Base-by-base conservation (phyloP, 2,888 invertebrate species). In the Ctenicera cuprea region DNA sequence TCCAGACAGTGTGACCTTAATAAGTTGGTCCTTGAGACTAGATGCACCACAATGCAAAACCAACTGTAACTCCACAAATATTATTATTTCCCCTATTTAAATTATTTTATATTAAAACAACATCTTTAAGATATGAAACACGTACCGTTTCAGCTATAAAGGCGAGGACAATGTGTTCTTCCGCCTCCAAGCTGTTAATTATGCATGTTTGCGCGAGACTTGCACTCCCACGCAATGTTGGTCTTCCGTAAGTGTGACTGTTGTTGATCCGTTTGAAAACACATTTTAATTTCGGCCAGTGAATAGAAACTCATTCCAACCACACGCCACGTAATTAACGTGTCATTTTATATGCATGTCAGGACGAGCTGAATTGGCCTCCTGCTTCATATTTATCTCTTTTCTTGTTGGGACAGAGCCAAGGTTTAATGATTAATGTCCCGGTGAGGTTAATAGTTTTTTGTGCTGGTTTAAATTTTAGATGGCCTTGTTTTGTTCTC, bases 311-410 rank as follows among this genome's bases (percentile, higher is more conserved):
- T 66, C 65, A 57, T 71, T 66, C 43, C 38, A 37, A 22, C 41
- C 41, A 37, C 45, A 30, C 22, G 22, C 48, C 50, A 12, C 54
- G 59, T 61, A 71, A 71, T 66, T 66, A 71, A 59, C 71, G 48
- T 20, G 65, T 71, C 71, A 50, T 71, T 65, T 71, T 66, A 48
- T 66, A 71, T 71, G 65, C 71, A 71, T 59, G 71, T 65, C 64
- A 33, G 30, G 57, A 45, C n/a, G 38, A 59, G 71, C 30, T 71
- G 64, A 71, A 71, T 45, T 30, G 30, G 5, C 54, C 26, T 38
- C 18, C 33, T 54, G 30, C 52, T 37, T 30, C 37, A 37, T 37
- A 50, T 48, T 18, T 52, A 50, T 66, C 66, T 66, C 54, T 50
- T 38, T 26, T 33, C 54, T 54, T 33, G 30, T 50, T 45, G 18